Evolutionary conservation across 2,797 vertebrate species (phyloP), one percentile per base, ranked within the genome.

Genomic region (Oryzias sinensis): DNA sequence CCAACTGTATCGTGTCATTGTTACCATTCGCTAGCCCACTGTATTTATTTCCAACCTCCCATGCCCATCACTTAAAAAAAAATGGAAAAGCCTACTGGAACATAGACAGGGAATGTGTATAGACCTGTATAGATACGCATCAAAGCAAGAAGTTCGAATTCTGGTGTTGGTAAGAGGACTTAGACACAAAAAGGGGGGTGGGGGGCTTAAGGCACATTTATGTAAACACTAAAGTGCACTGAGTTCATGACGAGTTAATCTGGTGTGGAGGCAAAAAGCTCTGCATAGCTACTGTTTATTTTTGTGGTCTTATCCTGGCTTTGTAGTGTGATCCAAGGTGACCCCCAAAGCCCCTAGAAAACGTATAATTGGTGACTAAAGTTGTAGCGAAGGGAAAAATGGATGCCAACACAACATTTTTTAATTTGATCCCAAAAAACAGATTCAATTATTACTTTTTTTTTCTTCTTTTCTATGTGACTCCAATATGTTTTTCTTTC

Each of bases 41-140:
- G 80, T 86, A 88, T 87, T 87, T 83, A 85, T 89, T 87, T 77
- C 80, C 79, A 72, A 58, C 24, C 27, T 70, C 22, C 74, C 65
- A 59, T 11, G 29, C 73, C 65, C 63, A 61, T 82, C 74, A 77
- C 86, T 87, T 81, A 81, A 80, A 67, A 37, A 37, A 43, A 5
- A 47, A 53, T 17, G 18, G 20, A 53, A 61, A 83, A 82, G 79
- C 78, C 81, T 72, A 83, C 71, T 53, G 74, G 75, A 72, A 82
- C 80, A 81, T 74, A 85, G 85, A 87, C 74, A 11, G 54, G 57
- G 55, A 80, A 79, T 75, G 76, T 88, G 84, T 86, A 86, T 68
- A 86, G 78, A 78, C 52, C 52, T 64, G 73, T 68, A 54, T 45
- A 65, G 53, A 65, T 62, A 51, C 61, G 60, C 49, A 46, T 64